Base-by-base conservation (phyloP, 2,888 invertebrate species). In the Cotesia congregata region DNA sequence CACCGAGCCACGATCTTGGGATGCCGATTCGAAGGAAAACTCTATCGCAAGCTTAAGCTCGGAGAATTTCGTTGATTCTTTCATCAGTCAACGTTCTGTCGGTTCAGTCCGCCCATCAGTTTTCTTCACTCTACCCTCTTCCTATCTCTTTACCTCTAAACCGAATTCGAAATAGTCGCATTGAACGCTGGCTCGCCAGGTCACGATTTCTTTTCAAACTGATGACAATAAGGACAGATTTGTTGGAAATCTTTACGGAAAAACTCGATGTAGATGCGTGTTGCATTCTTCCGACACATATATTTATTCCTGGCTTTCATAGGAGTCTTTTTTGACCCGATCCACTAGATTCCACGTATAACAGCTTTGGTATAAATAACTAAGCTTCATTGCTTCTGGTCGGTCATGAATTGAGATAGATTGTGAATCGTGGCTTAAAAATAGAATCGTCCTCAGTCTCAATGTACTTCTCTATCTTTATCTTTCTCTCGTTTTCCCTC, bases 211-310 rank as follows among this genome's bases (percentile, higher is more conserved):
- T 39, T 72, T 76, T 76, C 72, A 76, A 61, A 62, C 30, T 62
- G 68, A 76, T 72, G 62, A 68, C 77, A 74, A 74, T 71, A 65
- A 61, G 73, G 70, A 69, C 62, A 70, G 70, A 74, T 74, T 77
- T 69, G 68, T 62, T 30, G 12, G 74, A 74, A 74, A 74, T 74
- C 69, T n/a, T 39, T 15, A 20, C 20, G 61, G 41, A 73, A 67
- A 74, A 74, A 64, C 70, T 30, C 76, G 71, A 67, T 72, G 71
- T 62, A 70, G 71, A 62, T 72, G 71, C 71, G 62, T 72, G 71
- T 40, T 40, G 50, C 7, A 50, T 50, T 50, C 50, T 12, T 50
- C 12, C 50, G 9, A 50, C 50, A 50, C 50, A 50, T 12, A 64
- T 62, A 1, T 62, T 15, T 15, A 15, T 64, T 64, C 3, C 9